Percentiles rank a stretch among this genome's conserved stretches.
Evolutionary conservation across 2,888 invertebrate genomes (phyloP).

Genomic region (Xylophagus ater): DNA sequence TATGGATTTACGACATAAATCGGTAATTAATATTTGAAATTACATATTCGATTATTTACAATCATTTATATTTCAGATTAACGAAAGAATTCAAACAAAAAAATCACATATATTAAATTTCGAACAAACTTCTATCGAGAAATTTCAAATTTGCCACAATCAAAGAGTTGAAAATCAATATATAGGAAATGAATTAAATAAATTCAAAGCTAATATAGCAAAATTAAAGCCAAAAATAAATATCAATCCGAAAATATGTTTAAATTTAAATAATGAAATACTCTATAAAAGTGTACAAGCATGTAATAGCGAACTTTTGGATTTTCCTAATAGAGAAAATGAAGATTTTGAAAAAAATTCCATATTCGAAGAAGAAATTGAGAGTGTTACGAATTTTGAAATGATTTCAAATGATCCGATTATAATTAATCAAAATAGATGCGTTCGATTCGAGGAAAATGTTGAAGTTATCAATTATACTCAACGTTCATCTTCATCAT

Average conservation of each 20-base stretch:
- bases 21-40: constrained; percentile 24
- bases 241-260: constrained; percentile 11
- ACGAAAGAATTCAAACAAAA: constrained; percentile 17
- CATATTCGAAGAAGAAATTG: neutral
- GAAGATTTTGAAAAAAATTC: neutral
- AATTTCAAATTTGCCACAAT: constrained; percentile 32
- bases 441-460: constrained; percentile 29
- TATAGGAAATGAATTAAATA: constrained; percentile 32
- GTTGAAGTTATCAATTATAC: constrained; percentile 22
- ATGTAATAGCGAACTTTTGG: constrained; percentile 27
- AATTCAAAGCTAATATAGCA: constrained; percentile 32
- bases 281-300: constrained; percentile 28
- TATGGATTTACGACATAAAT: constrained; percentile 37
- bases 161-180: constrained; percentile 32
- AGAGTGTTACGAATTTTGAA: constrained; percentile 2
- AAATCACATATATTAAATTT: constrained; percentile 23
- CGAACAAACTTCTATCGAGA: constrained; percentile 20
- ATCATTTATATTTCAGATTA: constrained; percentile 1
- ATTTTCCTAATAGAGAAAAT: constrained; percentile 22
- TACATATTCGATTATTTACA: neutral
- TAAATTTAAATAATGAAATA: constrained; percentile 24
- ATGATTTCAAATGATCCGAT: neutral
- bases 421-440: constrained; percentile 10
- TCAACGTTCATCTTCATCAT: constrained; percentile 26
- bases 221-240: constrained; percentile 22